phyloP scores from a whole-genome alignment of 2,797 vertebrate genomes.

The Jordanella pulchra region DNA sequence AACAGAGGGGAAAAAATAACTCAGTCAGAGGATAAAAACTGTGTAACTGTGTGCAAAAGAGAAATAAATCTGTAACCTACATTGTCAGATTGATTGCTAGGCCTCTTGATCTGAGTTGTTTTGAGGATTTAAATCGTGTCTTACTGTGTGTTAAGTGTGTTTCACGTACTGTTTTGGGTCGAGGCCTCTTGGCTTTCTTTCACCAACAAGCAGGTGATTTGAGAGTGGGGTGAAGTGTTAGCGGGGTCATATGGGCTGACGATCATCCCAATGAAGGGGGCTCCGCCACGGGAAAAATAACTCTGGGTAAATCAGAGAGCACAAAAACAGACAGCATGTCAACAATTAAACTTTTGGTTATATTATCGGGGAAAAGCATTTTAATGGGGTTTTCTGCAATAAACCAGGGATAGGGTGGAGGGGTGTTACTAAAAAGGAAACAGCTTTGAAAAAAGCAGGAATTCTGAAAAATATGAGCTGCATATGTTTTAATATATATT shows the following conservation, averaged over 20 bases:
- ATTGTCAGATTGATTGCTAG: conserved; percentile 31
- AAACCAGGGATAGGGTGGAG: no score
- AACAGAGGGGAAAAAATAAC: background rate
- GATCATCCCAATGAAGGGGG: conserved; percentile 98
- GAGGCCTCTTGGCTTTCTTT: conserved; percentile 85
- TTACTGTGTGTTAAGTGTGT: conserved; percentile 4
- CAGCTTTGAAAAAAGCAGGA: background rate
- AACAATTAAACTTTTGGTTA: background rate
- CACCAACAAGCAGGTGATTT: conserved; percentile 93
- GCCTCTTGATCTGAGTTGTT: conserved; percentile 21
- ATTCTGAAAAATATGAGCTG: background rate
- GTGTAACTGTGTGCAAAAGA: conserved; percentile 9
- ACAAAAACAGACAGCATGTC: conserved; percentile 10
- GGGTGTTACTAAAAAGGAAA: background rate
- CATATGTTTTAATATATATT: background rate
- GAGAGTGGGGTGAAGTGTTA: conserved; percentile 91
- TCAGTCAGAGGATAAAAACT: conserved; percentile 23
- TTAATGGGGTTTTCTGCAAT: background rate
- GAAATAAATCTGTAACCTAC: conserved; percentile 8
- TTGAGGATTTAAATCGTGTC: background rate
- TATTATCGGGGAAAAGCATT: background rate
- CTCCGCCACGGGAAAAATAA: conserved; percentile 96
- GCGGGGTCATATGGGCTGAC: conserved; percentile 94
- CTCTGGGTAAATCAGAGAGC: conserved; percentile 76
- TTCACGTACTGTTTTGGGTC: conserved; percentile 87